These are phyloP conservation scores for Phalloptychus januarius DNA, from an alignment of 2,797 vertebrate species.

Conservation along the genomic window DNA sequence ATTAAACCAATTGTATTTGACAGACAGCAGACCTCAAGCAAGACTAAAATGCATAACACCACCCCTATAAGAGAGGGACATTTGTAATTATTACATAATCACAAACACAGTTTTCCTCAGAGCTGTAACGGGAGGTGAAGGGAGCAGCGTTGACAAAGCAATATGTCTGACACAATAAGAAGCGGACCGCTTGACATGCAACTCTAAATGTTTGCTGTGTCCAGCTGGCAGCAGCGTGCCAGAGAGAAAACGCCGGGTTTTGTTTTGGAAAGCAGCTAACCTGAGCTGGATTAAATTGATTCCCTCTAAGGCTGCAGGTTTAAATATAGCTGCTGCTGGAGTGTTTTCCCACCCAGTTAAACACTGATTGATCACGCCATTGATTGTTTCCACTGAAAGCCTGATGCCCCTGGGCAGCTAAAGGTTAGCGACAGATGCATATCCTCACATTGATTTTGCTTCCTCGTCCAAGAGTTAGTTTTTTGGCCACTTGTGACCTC, in stretches of 20 bases:
- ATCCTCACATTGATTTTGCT: conserved; percentile 60
- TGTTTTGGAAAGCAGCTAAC: neutral
- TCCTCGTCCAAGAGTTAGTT: conserved; percentile 44
- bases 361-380: conserved; percentile 63
- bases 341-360: conserved; percentile 33
- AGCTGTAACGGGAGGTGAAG: conserved; percentile 10
- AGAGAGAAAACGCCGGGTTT: conserved; percentile 17
- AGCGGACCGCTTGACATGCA: conserved; percentile 18
- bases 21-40: no score
- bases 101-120: conserved; percentile 17
- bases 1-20: no score
- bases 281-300: conserved; percentile 5
- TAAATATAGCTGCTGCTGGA: conserved; percentile 26
- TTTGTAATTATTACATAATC: conserved; percentile 34
- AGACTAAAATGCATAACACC: no score
- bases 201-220: neutral
- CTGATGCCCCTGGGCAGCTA: conserved; percentile 22
- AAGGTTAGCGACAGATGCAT: conserved; percentile 61
- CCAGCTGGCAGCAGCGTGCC: conserved; percentile 16
- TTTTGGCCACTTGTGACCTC: conserved; percentile 50
- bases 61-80: no score
- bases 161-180: conserved; percentile 42
- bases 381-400: conserved; percentile 58
- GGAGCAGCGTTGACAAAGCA: conserved; percentile 51
- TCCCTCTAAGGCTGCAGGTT: conserved; percentile 22